phyloP scores from a whole-genome alignment of 2,113 vertebrate species.

The Mystacornis crossleyi region DNA sequence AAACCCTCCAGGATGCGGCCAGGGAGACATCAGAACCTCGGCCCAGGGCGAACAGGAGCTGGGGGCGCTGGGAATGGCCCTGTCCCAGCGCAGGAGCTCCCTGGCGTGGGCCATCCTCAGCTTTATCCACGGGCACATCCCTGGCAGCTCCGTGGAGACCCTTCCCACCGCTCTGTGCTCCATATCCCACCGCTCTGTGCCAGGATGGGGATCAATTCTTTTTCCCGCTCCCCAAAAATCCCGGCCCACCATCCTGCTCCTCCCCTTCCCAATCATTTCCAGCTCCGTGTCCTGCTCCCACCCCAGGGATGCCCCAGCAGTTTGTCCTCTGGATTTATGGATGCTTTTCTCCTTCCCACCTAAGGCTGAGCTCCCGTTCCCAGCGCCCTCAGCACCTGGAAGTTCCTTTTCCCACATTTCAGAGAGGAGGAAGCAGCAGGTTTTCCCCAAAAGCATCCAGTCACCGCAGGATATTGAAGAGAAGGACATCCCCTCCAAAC shows the following conservation, averaged over 20 bases:
- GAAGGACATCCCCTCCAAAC: not conserved
- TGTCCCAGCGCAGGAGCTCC: not conserved
- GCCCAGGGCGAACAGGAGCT: not conserved
- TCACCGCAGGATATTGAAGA: rapidly evolving
- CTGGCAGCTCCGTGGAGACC: not conserved
- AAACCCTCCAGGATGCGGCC: not conserved
- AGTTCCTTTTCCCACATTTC: not conserved
- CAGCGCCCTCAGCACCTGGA: not conserved
- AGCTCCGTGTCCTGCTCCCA: not conserved
- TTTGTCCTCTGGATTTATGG: not conserved
- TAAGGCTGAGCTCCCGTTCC: not conserved
- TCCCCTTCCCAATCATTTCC: rapidly evolving
- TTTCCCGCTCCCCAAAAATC: not conserved
- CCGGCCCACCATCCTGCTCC: not conserved
- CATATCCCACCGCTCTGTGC: not conserved
- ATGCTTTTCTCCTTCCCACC: not conserved
- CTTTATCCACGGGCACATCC: not conserved
- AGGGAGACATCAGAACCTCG: not conserved
- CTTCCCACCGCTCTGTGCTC: rapidly evolving
- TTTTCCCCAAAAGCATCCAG: not conserved
- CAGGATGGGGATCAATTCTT: rapidly evolving
- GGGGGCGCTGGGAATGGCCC: not conserved
- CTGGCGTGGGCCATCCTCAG: not conserved
- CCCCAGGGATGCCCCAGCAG: not conserved
- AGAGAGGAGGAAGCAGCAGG: not conserved